A percentile compares a stretch with the other conserved stretches of the same genome.
phyloP scores from a whole-genome alignment of 2,888 invertebrate species.

The Perizoma flavofasciatum region DNA sequence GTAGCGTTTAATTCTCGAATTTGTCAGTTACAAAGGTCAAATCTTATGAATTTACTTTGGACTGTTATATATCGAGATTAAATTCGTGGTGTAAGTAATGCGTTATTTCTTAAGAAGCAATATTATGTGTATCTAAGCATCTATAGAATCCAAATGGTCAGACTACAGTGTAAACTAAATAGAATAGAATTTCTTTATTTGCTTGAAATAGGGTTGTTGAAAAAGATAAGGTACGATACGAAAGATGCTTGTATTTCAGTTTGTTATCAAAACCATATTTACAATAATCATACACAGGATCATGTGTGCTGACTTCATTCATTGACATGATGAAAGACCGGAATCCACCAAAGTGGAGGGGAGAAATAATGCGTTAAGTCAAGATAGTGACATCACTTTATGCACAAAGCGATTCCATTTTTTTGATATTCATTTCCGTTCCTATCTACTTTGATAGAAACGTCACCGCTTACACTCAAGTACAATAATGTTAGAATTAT shows the following conservation, averaged over 20 bases:
- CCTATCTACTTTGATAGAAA: not conserved
- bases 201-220: no score
- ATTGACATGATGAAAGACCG: no score
- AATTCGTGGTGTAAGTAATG: no score
- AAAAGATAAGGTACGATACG: no score
- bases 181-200: no score
- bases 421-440: not conserved
- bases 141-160: slow-evolving; percentile 7
- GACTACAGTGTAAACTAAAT: no score
- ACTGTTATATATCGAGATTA: no score
- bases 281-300: not conserved
- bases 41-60: not conserved
- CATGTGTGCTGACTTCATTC: no score
- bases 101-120: no score
- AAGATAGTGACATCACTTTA: not conserved
- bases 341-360: not conserved
- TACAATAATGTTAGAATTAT: no score
- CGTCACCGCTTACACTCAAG: not conserved
- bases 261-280: not conserved
- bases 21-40: not conserved
- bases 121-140: slow-evolving; percentile 3
- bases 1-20: no score
- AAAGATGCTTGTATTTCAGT: no score
- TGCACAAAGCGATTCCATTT: not conserved
- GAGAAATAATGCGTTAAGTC: not conserved